Evolutionary conservation across 2,888 invertebrate species (phyloP).

Genomic region (Cheilosia vulpina): DNA sequence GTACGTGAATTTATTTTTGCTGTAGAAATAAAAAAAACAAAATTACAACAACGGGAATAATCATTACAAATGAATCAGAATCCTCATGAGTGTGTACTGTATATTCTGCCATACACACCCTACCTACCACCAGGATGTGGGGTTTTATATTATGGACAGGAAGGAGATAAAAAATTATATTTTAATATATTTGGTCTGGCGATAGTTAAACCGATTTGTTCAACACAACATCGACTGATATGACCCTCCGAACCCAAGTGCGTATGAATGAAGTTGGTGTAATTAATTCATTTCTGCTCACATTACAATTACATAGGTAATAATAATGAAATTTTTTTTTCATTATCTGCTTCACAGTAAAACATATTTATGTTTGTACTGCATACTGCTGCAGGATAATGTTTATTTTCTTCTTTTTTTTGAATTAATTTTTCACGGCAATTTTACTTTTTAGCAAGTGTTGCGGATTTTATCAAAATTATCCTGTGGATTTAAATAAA

Average conservation of each 20-base stretch:
- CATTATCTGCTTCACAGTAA: conserved; percentile 61
- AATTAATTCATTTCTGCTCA: conserved; percentile 65
- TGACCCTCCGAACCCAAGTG: conserved; percentile 8
- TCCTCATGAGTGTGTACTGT: neutral
- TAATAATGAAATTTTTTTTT: conserved; percentile 70
- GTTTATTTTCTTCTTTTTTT: conserved; percentile 5
- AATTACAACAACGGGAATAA: neutral
- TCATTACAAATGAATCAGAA: neutral
- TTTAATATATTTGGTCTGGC: conserved; percentile 47
- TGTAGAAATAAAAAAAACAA: conserved; percentile 1
- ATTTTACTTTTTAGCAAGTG: conserved; percentile 33
- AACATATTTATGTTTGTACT: conserved; percentile 45
- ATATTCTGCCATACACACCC: neutral
- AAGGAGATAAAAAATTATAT: conserved; percentile 52
- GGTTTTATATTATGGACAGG: conserved; percentile 15
- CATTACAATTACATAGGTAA: conserved; percentile 67
- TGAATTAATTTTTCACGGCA: neutral
- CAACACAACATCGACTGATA: conserved; percentile 30
- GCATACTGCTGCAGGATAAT: conserved; percentile 1
- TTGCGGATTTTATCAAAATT: conserved; percentile 49
- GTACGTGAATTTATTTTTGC: neutral
- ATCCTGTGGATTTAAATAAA: conserved; percentile 4
- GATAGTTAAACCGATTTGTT: conserved; percentile 60
- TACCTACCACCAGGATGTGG: neutral
- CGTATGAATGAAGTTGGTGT: conserved; percentile 12